Base-by-base conservation (phyloP, 2,797 vertebrate species). In the Arnoldichthys spilopterus region DNA sequence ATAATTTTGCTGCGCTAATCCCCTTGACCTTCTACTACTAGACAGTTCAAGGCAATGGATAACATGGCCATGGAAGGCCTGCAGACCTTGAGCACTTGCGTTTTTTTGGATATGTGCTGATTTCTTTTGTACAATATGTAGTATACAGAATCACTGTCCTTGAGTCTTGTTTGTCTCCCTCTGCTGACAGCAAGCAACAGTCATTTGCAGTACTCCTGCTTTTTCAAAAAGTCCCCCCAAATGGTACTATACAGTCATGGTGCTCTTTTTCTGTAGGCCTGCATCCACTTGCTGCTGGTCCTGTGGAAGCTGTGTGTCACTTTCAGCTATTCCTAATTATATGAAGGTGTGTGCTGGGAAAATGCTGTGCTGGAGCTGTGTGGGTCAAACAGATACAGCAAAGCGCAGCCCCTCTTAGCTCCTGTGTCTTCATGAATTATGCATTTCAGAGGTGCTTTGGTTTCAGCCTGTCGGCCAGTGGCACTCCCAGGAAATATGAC, bases 391-490 rank as follows among this genome's bases (percentile, higher is more conserved):
- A 6, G 34, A 18, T 18, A 30, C 62, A 32, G 28, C 37, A 59
- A 74, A 58, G 22, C n/a, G 3, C 61, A 37, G 75, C 76, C 82
- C 70, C 28, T 82, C 72, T 73, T 76, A 32, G 51, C 16, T 67
- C 67, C 66, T 30, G 66, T 78, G 76, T 74, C 71, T 74, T 83
- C 79, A 85, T 86, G 74, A 76, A 85, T 83, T 82, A 85, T 84
- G 64, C 80, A 86, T 80, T 43, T 18, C 18, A 22, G 68, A 78
- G 80, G 67, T 75, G 68, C 75, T 80, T 80, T 68, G 37, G 74
- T 86, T 86, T 86, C 85, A 80, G 80, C 45, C 72, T 66, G 72
- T 53, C 49, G 54, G 70, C 69, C 59, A 34, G 74, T 77, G 68
- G 59, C 62, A 61, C 28, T 45, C 40, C 59, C 51, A 49, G 59